Conservation (phyloP, 35 echinoderm and acorn worm species). For the Anneissia japonica region DNA sequence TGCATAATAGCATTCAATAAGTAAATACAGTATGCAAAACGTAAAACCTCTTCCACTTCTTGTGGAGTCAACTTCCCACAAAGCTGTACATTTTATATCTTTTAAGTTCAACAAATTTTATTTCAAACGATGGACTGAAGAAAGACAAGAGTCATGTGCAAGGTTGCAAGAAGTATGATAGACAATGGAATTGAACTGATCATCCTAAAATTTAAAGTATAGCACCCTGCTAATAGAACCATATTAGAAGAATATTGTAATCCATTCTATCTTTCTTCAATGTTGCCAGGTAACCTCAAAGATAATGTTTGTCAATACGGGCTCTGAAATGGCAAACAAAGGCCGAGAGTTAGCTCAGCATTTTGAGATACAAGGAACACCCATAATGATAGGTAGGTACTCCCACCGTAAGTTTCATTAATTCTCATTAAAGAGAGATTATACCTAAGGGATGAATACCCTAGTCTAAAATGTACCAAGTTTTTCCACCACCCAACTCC, state of each 20-base stretch:
- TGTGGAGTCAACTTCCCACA: no score
- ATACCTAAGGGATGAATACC: no score
- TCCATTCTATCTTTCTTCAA: background rate
- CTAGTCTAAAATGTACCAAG: no score
- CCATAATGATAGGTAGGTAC: constrained; percentile 84
- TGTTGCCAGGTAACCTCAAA: constrained; percentile 68
- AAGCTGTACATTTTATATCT: no score
- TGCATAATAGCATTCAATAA: no score
- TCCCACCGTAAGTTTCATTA: no score
- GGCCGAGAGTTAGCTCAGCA: constrained; percentile 79
- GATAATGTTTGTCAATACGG: constrained; percentile 73
- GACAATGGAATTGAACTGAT: background rate
- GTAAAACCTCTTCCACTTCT: no score
- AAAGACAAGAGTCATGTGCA: background rate
- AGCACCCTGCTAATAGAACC: background rate
- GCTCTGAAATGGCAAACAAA: constrained; percentile 78
- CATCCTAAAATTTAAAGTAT: background rate
- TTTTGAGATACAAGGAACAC: constrained; percentile 87
- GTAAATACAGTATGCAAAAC: no score
- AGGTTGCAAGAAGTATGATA: background rate
- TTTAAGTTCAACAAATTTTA: no score
- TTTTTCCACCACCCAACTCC: no score
- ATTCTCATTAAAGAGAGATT: no score
- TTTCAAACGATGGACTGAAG: no score
- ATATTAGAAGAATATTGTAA: background rate